Percentiles rank a stretch among this genome's conserved stretches.
Evolutionary conservation across 2,113 vertebrate species (phyloP).

Genomic region (Anoura caudifer): DNA sequence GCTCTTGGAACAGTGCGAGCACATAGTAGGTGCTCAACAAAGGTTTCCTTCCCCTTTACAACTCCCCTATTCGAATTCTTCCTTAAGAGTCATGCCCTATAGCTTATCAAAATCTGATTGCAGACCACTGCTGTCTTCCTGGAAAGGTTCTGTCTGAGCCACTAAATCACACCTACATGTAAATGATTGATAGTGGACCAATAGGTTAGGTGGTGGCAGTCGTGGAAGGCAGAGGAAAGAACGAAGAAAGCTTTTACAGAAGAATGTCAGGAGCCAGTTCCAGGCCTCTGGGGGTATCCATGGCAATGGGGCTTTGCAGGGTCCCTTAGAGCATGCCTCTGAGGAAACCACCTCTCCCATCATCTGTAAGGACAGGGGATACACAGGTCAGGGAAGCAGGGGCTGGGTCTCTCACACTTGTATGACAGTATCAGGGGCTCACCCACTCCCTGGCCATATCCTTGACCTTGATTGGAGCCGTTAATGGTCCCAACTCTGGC

Average conservation of each 20-base stretch:
- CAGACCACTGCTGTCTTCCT: neutral
- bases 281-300: neutral
- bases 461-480: neutral
- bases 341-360: neutral
- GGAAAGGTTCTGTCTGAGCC: constrained; percentile 1
- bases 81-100: neutral
- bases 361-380: neutral
- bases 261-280: constrained; percentile 8
- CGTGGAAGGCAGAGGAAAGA: constrained; percentile 24
- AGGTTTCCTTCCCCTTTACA: neutral
- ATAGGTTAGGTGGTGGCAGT: constrained; percentile 44
- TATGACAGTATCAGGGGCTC: neutral
- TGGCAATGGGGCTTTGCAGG: neutral
- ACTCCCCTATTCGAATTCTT: neutral
- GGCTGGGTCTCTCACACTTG: neutral
- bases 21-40: neutral
- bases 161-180: constrained; percentile 42
- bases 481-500: neutral
- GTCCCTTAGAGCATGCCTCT: neutral
- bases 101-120: constrained; percentile 11
- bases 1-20: neutral
- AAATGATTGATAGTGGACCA: constrained; percentile 58
- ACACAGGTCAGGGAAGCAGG: neutral
- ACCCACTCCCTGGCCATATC: neutral
- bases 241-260: neutral